phyloP scores from a whole-genome alignment of 2,888 invertebrate genomes.

The Autographa pulchrina region DNA sequence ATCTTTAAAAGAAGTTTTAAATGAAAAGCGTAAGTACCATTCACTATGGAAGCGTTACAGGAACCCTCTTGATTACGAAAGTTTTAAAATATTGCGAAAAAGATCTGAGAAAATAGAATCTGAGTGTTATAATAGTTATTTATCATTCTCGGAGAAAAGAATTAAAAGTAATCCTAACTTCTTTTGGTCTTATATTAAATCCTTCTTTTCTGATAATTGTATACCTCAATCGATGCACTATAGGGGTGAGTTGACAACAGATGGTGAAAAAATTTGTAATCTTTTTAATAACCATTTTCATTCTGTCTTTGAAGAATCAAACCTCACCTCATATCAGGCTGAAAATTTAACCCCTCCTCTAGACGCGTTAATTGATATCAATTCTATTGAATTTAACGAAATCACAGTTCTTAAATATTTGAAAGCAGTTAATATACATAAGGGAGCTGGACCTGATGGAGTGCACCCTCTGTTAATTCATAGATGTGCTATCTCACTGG shows the following conservation, averaged over 20 bases:
- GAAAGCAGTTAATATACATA: background rate
- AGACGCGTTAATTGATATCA: constrained; percentile 3
- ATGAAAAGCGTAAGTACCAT: constrained; percentile 10
- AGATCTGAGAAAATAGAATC: too few species aligned
- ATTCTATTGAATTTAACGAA: constrained; percentile 1
- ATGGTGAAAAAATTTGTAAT: constrained; percentile 12
- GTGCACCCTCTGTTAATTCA: too few species aligned
- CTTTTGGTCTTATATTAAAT: too few species aligned
- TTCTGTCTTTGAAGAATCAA: constrained; percentile 6
- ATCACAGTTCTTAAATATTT: constrained; percentile 7
- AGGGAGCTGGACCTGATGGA: too few species aligned
- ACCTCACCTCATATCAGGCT: background rate
- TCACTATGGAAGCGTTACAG: constrained; percentile 10
- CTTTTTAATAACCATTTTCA: constrained; percentile 8
- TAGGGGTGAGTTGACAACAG: background rate
- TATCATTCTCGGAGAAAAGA: too few species aligned
- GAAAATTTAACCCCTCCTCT: background rate
- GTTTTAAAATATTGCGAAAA: constrained; percentile 11
- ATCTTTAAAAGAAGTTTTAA: constrained; percentile 1
- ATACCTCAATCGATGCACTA: constrained; percentile 8
- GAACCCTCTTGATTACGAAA: constrained; percentile 9
- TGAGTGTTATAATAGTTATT: too few species aligned
- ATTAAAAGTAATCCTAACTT: too few species aligned
- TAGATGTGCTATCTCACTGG: too few species aligned
- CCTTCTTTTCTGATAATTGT: constrained; percentile 5